These are phyloP conservation scores for Psylliodes chrysocephalus DNA, from an alignment of 2,888 invertebrate genomes.

Conservation along the genomic window DNA sequence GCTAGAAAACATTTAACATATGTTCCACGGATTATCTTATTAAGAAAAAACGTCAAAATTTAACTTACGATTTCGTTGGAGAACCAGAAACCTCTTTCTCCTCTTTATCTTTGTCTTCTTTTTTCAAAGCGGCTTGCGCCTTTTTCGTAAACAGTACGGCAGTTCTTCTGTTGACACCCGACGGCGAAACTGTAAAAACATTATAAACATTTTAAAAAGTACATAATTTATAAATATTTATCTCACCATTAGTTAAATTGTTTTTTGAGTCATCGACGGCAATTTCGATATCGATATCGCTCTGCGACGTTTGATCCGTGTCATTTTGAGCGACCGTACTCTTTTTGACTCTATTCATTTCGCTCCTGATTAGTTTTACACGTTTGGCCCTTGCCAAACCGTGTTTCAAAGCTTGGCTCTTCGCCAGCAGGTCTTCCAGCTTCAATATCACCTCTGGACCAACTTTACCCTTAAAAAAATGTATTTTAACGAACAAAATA, in stretches of 20 bases:
- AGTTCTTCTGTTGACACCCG: slow-evolving; percentile 76
- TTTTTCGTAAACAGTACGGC: slow-evolving; percentile 83
- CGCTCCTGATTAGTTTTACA: slow-evolving; percentile 68
- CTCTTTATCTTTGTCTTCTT: slow-evolving; percentile 62
- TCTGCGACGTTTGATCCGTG: slow-evolving; percentile 55
- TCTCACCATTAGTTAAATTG: slow-evolving; percentile 40
- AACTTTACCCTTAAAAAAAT: slow-evolving; percentile 56
- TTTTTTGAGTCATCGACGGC: slow-evolving; percentile 42
- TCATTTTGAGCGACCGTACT: slow-evolving; percentile 47
- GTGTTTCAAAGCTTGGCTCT: slow-evolving; percentile 71
- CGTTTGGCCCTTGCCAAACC: slow-evolving; percentile 69
- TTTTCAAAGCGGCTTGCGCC: slow-evolving; percentile 68
- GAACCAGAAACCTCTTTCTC: slow-evolving; percentile 62
- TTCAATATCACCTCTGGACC: slow-evolving; percentile 63
- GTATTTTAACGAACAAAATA: slow-evolving; percentile 1
- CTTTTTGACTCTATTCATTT: slow-evolving; percentile 69
- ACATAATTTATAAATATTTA: neutral
- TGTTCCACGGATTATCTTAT: too few relatives aligned
- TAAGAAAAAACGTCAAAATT: neutral
- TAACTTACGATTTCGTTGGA: slow-evolving; percentile 51
- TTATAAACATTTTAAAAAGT: too few relatives aligned
- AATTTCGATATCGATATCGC: slow-evolving; percentile 51
- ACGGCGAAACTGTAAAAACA: slow-evolving; percentile 62
- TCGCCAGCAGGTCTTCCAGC: slow-evolving; percentile 72
- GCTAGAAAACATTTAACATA: too few relatives aligned